Percentiles rank a stretch among this genome's conserved stretches.
phyloP scores from a whole-genome alignment of 2,797 vertebrate genomes.

The Ficedula albicollis region DNA sequence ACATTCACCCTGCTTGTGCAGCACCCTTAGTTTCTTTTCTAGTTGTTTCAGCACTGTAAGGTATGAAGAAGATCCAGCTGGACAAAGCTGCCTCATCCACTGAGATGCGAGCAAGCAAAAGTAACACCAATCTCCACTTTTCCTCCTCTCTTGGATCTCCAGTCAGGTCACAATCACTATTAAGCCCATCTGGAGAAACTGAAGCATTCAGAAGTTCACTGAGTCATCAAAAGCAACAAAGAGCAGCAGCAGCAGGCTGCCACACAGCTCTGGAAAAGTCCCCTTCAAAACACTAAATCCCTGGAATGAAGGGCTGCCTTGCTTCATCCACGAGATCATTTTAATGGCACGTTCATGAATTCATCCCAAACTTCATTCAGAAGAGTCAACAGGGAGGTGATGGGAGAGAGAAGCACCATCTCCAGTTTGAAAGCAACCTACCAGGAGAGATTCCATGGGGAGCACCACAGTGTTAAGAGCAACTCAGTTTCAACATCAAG shows the following conservation, averaged over 20 bases:
- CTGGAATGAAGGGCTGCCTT: not conserved
- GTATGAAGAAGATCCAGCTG: not conserved
- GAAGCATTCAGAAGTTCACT: not conserved
- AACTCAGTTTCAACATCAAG: not conserved
- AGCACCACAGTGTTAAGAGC: not conserved
- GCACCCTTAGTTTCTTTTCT: not conserved
- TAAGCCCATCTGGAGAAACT: not conserved
- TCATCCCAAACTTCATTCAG: not conserved
- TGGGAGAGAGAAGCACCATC: not conserved
- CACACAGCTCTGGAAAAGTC: not conserved
- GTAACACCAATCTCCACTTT: not conserved
- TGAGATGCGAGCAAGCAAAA: not conserved
- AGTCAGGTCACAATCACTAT: not conserved
- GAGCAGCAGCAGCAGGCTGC: not conserved
- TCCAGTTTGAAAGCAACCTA: not conserved
- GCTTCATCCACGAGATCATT: not conserved
- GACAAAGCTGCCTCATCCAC: not conserved
- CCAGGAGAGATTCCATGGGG: not conserved
- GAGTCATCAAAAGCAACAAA: slow-evolving; percentile 13
- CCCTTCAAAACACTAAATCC: not conserved
- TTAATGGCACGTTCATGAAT: not conserved
- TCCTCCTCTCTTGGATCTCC: not conserved
- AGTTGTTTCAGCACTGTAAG: not conserved
- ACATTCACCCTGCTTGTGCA: fast-evolving
- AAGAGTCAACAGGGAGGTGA: not conserved